phyloP scores from a whole-genome alignment of 2,797 vertebrate species.

The Tragelaphus oryx region DNA sequence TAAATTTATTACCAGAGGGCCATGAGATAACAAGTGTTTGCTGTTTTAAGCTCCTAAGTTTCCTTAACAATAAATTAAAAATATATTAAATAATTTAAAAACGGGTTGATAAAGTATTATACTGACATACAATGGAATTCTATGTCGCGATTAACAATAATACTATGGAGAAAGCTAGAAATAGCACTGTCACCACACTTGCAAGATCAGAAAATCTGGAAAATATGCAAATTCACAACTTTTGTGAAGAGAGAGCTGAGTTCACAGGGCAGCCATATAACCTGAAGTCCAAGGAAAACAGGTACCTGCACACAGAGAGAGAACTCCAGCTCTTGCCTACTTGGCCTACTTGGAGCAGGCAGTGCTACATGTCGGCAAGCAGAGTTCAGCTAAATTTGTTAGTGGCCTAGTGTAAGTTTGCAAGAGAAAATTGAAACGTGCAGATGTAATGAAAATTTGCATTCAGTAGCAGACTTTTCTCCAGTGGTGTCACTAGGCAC shows the following conservation, averaged over 20 bases:
- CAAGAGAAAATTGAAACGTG: background rate
- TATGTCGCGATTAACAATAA: background rate
- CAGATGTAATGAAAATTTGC: background rate
- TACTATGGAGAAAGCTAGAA: background rate
- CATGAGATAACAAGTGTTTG: background rate
- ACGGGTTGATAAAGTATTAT: background rate
- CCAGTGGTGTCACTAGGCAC: background rate
- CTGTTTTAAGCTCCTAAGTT: background rate
- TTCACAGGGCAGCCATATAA: background rate
- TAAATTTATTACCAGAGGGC: background rate
- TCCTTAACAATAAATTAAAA: background rate
- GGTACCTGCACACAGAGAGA: background rate
- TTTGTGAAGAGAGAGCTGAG: background rate
- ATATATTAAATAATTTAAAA: background rate
- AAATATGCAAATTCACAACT: background rate
- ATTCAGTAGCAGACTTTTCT: background rate
- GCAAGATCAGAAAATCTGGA: background rate
- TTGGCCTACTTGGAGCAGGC: background rate
- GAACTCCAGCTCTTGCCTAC: background rate
- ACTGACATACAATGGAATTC: background rate
- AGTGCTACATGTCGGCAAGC: background rate
- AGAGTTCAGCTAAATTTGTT: background rate
- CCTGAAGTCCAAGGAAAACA: background rate
- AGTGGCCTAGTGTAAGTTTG: background rate
- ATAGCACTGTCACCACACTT: background rate